phyloP scores from a whole-genome alignment of 2,797 vertebrate genomes.

The Knipowitschia caucasica region DNA sequence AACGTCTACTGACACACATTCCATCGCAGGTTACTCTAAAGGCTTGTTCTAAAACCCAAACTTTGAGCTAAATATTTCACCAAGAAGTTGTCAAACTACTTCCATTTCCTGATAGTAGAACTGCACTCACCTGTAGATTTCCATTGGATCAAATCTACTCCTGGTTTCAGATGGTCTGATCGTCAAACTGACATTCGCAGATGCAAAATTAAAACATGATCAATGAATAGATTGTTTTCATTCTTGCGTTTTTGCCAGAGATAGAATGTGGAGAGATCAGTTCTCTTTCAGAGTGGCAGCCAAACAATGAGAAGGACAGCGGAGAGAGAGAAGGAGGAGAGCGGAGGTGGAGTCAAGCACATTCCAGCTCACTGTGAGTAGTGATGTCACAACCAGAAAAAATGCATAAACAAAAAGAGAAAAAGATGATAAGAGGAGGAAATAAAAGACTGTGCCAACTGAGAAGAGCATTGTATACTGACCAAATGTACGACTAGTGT shows the following conservation, averaged over 20 bases:
- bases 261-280: constrained; percentile 42
- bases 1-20: constrained; percentile 41
- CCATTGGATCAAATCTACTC: constrained; percentile 27
- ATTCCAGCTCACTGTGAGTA: constrained; percentile 66
- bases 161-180: constrained; percentile 26
- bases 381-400: constrained; percentile 67
- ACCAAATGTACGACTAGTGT: not conserved
- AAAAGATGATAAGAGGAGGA: constrained; percentile 9
- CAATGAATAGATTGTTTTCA: no score
- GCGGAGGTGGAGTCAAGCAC: constrained; percentile 59
- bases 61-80: constrained; percentile 12
- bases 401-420: constrained; percentile 37
- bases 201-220: not conserved
- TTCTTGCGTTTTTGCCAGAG: no score
- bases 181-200: constrained; percentile 8
- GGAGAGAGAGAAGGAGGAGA: constrained; percentile 29
- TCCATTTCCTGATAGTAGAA: constrained; percentile 27
- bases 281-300: constrained; percentile 47
- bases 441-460: constrained; percentile 21
- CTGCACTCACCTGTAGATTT: constrained; percentile 46
- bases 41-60: constrained; percentile 5
- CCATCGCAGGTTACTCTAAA: not conserved
- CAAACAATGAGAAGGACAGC: constrained; percentile 58
- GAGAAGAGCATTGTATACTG: constrained; percentile 2
- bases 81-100: constrained; percentile 14